Percentiles rank a stretch among this genome's conserved stretches.
phyloP scores from a whole-genome alignment of 2,888 invertebrate species.

The Lithosia quadra region DNA sequence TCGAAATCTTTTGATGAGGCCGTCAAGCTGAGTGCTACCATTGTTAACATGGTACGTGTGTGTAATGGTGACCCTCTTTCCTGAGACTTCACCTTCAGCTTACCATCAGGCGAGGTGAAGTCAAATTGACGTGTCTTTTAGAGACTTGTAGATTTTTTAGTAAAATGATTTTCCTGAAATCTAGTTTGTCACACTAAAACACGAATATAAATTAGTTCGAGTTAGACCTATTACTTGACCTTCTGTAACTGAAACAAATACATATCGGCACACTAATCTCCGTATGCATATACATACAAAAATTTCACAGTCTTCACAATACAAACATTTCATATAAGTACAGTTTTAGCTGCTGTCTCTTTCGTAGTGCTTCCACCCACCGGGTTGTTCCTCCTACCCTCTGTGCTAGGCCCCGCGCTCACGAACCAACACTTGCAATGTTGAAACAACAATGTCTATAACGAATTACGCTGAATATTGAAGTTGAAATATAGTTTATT shows the following conservation, averaged over 20 bases:
- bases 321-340: slow-evolving; percentile 33
- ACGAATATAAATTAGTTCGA: too few species aligned
- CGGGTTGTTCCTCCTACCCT: slow-evolving; percentile 49
- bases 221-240: neutral
- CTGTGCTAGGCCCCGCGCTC: slow-evolving; percentile 37
- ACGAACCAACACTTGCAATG: slow-evolving; percentile 23
- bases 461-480: neutral
- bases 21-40: too few species aligned
- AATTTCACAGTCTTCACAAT: slow-evolving; percentile 17
- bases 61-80: too few species aligned
- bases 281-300: neutral
- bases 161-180: neutral
- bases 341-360: slow-evolving; percentile 31
- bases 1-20: too few species aligned
- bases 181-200: neutral
- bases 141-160: too few species aligned
- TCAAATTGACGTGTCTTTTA: too few species aligned
- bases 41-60: too few species aligned
- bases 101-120: too few species aligned
- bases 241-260: neutral
- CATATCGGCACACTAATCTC: neutral
- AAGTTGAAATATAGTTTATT: neutral
- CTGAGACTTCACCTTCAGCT: too few species aligned
- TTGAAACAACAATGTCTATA: slow-evolving; percentile 12
- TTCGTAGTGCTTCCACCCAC: slow-evolving; percentile 68